phyloP scores from a whole-genome alignment of 2,888 invertebrate species.

The Caenorhabditis angaria region DNA sequence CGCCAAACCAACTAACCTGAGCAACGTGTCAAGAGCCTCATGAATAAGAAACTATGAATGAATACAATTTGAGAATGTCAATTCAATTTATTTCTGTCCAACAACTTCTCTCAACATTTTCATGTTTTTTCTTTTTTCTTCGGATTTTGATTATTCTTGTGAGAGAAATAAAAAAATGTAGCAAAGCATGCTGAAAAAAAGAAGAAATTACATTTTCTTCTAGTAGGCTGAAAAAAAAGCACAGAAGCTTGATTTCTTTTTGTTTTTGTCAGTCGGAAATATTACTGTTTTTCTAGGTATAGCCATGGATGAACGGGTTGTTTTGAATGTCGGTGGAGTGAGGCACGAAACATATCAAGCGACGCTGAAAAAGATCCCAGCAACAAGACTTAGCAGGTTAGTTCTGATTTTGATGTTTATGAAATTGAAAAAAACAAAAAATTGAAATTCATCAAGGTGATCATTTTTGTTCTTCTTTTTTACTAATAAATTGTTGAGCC shows the following conservation, averaged over 20 bases:
- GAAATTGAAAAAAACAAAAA: too few species aligned
- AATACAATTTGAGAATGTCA: slow-evolving; percentile 4
- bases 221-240: background rate
- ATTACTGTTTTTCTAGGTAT: slow-evolving; percentile 30
- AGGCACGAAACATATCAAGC: slow-evolving; percentile 81
- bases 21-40: too few species aligned
- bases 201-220: background rate
- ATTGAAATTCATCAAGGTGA: too few species aligned
- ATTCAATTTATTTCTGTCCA: background rate
- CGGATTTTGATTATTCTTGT: background rate
- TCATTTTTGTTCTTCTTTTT: slow-evolving; percentile 96
- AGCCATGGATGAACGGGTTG: slow-evolving; percentile 80
- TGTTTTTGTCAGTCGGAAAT: background rate
- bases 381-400: slow-evolving; percentile 80
- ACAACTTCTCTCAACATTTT: slow-evolving; percentile 4
- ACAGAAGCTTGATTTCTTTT: background rate
- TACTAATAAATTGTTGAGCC: slow-evolving; percentile 92
- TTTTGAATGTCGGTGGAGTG: slow-evolving; percentile 95
- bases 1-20: too few species aligned
- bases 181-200: background rate
- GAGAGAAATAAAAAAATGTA: background rate
- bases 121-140: background rate
- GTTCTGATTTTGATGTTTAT: too few species aligned
- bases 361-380: slow-evolving; percentile 86
- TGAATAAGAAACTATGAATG: slow-evolving; percentile 4